Percentiles rank a stretch among this genome's conserved stretches.
These are phyloP conservation scores for Agriopis leucophaearia DNA, from an alignment of 2,888 invertebrate species.

Conservation along the genomic window DNA sequence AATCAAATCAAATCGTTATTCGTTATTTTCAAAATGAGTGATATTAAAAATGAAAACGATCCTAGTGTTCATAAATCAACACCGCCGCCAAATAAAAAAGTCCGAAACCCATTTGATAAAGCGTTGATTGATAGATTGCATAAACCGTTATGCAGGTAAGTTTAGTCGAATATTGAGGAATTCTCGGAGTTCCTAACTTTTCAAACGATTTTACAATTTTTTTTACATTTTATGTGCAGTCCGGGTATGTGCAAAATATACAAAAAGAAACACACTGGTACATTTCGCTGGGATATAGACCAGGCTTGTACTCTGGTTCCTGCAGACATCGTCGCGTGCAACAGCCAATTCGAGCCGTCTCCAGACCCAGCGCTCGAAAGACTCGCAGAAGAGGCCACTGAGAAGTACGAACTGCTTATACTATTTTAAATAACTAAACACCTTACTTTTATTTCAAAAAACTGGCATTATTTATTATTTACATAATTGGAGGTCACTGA, in stretches of 20 bases:
- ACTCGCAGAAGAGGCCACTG: conserved; percentile 89
- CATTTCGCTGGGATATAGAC: conserved; percentile 89
- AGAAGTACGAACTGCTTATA: conserved; percentile 68
- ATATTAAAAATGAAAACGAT: conserved; percentile 66
- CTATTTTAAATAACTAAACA: too few relatives aligned
- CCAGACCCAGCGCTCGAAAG: conserved; percentile 88
- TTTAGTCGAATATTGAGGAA: background rate
- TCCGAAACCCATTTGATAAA: conserved; percentile 90
- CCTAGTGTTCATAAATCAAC: conserved; percentile 70
- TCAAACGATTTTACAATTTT: background rate
- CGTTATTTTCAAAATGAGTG: conserved; percentile 81
- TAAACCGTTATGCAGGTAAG: conserved; percentile 89
- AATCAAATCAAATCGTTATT: conserved; percentile 37
- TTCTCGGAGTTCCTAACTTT: background rate
- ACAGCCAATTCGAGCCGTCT: conserved; percentile 87
- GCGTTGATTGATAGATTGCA: conserved; percentile 88
- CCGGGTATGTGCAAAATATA: conserved; percentile 84
- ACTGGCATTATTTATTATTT: background rate
- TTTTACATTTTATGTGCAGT: conserved; percentile 53
- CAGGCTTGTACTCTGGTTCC: conserved; percentile 89
- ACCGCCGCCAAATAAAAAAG: conserved; percentile 77
- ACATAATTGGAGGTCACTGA: background rate
- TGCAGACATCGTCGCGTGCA: conserved; percentile 89
- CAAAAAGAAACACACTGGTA: conserved; percentile 70
- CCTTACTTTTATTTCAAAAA: too few relatives aligned